phyloP scores from a whole-genome alignment of 2,113 vertebrate species.

The Cichladusa arquata region DNA sequence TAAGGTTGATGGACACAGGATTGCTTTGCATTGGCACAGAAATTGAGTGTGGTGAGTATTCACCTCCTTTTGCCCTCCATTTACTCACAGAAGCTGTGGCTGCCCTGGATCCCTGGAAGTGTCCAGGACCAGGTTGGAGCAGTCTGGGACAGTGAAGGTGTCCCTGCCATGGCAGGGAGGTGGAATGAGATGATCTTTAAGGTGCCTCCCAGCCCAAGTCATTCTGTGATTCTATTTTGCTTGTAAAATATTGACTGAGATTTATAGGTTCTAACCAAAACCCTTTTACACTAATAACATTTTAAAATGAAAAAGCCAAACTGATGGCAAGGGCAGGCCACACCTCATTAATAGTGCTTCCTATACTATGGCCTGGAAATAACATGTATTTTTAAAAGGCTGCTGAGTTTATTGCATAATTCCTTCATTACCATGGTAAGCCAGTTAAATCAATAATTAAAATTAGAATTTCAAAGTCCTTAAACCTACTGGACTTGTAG shows the following conservation, averaged over 20 bases:
- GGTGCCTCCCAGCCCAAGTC: background rate
- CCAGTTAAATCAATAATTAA: background rate
- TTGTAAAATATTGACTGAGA: background rate
- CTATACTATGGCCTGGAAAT: background rate
- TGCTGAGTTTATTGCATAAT: background rate
- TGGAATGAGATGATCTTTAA: background rate
- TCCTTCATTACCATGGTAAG: background rate
- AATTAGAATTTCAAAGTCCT: background rate
- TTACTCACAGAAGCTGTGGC: background rate
- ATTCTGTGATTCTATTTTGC: background rate
- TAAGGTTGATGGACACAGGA: accelerated
- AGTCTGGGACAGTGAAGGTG: accelerated
- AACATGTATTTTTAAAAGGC: slow-evolving; percentile 29
- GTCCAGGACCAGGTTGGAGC: background rate
- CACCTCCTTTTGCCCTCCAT: background rate
- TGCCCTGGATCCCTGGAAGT: background rate
- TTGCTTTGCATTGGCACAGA: background rate
- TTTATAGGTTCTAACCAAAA: background rate
- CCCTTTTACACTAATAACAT: background rate
- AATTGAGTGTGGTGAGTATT: background rate
- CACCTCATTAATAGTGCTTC: background rate
- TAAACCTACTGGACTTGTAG: background rate
- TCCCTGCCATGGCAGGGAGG: background rate
- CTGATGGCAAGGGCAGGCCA: background rate
- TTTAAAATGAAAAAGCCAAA: background rate